phyloP scores from a whole-genome alignment of 2,888 invertebrate genomes.

The Cataglyphis livida region DNA sequence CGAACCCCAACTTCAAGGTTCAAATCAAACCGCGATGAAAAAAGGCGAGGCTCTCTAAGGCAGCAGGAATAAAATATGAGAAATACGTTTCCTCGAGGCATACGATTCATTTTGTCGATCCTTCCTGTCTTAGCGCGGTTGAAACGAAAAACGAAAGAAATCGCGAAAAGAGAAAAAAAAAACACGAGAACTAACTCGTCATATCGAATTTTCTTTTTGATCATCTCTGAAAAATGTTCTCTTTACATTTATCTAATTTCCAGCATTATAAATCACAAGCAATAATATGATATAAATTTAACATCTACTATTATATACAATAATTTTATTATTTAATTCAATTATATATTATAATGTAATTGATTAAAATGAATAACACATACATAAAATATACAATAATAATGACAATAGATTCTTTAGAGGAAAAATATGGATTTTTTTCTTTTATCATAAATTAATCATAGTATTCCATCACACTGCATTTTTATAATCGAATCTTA shows the following conservation, averaged over 20 bases:
- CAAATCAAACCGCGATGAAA: conserved; percentile 68
- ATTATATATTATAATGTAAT: neutral
- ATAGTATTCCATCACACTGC: neutral
- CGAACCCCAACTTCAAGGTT: conserved; percentile 32
- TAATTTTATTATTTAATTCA: neutral
- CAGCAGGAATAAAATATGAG: conserved; percentile 71
- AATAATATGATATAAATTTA: neutral
- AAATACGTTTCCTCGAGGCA: conserved; percentile 64
- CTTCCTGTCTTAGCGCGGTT: conserved; percentile 15
- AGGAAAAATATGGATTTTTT: neutral
- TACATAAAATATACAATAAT: neutral
- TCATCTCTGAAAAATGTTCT: conserved; percentile 18
- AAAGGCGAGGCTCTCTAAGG: conserved; percentile 46
- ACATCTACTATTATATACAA: too few species aligned
- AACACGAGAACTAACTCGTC: conserved; percentile 53
- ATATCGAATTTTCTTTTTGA: conserved; percentile 21
- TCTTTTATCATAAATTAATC: neutral
- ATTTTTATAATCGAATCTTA: neutral
- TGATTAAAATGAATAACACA: neutral
- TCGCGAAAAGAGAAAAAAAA: conserved; percentile 26
- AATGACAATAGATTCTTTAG: neutral
- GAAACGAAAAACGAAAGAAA: conserved; percentile 28
- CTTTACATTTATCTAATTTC: neutral
- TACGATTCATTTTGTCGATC: conserved; percentile 50
- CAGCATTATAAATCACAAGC: neutral